These are phyloP conservation scores for Anoplopoma fimbria DNA, from an alignment of 2,113 vertebrate species.

Conservation along the genomic window DNA sequence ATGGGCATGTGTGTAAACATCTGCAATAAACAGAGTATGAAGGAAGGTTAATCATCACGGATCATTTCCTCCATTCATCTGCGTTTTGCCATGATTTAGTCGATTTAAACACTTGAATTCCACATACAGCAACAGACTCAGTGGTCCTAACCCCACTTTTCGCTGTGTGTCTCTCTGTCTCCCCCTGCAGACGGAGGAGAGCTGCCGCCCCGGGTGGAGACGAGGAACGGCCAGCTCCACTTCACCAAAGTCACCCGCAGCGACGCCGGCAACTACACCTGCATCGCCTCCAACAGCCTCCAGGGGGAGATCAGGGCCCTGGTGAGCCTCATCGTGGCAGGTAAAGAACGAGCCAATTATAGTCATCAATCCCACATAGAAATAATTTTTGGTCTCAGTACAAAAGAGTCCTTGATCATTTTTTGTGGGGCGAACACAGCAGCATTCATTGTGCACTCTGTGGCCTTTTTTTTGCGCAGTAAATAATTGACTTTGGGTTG, in stretches of 20 bases:
- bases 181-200: constrained; percentile 88
- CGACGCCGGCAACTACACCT: constrained; percentile 94
- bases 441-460: constrained; percentile 48
- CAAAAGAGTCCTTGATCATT: constrained; percentile 32
- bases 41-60: constrained; percentile 22
- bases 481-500: constrained; percentile 45
- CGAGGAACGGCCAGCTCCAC: constrained; percentile 88
- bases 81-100: constrained; percentile 25
- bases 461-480: constrained; percentile 44
- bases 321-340: constrained; percentile 92
- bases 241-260: constrained; percentile 91
- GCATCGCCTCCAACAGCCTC: constrained; percentile 91
- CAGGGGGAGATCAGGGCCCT: constrained; percentile 94
- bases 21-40: background rate
- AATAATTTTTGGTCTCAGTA: constrained; percentile 35
- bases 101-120: constrained; percentile 18
- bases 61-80: constrained; percentile 27
- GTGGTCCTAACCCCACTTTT: background rate
- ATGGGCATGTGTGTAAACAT: background rate
- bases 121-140: background rate
- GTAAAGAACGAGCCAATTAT: constrained; percentile 74
- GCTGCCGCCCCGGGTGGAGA: constrained; percentile 87
- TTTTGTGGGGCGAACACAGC: constrained; percentile 31
- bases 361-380: constrained; percentile 26
- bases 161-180: constrained; percentile 22